These are phyloP conservation scores for Peromyscus polionotus DNA, from an alignment of 2,113 vertebrate species.

Conservation along the genomic window DNA sequence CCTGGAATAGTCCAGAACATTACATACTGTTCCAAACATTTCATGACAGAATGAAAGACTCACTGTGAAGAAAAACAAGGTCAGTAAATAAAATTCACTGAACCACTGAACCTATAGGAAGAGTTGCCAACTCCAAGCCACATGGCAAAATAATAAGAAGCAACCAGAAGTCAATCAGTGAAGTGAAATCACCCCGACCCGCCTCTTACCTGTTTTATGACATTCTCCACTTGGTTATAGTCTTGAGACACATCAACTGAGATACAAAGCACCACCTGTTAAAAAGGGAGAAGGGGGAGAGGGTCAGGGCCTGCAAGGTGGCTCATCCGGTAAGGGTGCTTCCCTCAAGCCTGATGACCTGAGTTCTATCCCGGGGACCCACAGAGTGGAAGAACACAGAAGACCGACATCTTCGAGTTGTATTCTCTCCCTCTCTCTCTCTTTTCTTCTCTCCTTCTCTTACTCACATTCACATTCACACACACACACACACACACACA, in stretches of 20 bases:
- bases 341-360: no score
- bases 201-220: conserved; percentile 95
- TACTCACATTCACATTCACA: no score
- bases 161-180: background rate
- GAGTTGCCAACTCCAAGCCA: background rate
- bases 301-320: background rate
- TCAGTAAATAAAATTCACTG: background rate
- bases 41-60: background rate
- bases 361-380: background rate
- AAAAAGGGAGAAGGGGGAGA: background rate
- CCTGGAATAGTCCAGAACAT: conserved; percentile 85
- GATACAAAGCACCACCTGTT: conserved; percentile 97
- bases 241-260: conserved; percentile 98
- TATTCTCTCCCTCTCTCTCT: background rate
- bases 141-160: background rate
- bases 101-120: background rate
- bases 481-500: background rate
- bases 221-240: conserved; percentile 95
- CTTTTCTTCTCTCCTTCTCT: no score
- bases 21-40: background rate
- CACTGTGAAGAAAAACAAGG: background rate
- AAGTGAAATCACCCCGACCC: background rate
- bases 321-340: background rate
- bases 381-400: no score
- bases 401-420: background rate